A percentile compares a stretch with the other conserved stretches of the same genome.
Conservation (phyloP, 2,888 invertebrate species). For the Eupithecia insigniata region DNA sequence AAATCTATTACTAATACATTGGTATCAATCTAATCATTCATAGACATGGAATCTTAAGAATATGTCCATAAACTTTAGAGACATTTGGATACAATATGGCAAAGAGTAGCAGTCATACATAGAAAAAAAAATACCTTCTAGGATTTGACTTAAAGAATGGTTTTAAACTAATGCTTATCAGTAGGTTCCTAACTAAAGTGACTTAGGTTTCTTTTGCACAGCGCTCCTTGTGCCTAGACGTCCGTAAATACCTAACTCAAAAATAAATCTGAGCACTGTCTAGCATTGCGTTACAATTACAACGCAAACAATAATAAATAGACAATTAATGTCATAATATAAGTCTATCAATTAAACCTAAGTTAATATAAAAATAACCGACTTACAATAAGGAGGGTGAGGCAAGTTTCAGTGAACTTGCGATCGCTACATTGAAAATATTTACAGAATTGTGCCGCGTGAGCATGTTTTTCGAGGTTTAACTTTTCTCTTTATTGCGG, state of each 20-base stretch:
- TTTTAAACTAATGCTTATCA: not conserved
- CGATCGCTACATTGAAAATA: slow-evolving; percentile 52
- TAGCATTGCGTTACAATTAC: slow-evolving; percentile 2
- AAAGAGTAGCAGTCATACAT: not conserved
- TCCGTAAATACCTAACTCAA: not conserved
- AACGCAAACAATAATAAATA: not conserved
- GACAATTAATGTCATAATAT: slow-evolving; percentile 21
- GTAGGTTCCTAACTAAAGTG: not conserved
- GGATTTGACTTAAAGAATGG: not conserved
- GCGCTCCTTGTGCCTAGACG: slow-evolving; percentile 12
- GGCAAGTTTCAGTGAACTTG: slow-evolving; percentile 62
- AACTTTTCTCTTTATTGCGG: not conserved
- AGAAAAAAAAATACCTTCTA: not conserved
- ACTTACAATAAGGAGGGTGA: slow-evolving; percentile 66
- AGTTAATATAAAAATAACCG: slow-evolving; percentile 48
- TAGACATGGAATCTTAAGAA: not conserved
- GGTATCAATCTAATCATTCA: not conserved
- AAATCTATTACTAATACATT: not conserved
- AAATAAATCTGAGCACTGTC: slow-evolving; percentile 4
- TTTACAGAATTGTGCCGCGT: slow-evolving; percentile 20
- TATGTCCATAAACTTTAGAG: not conserved
- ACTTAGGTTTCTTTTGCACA: slow-evolving; percentile 7
- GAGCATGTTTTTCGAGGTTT: slow-evolving; percentile 18
- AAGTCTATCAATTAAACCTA: slow-evolving; percentile 47
- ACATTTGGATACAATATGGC: not conserved